Evolutionary conservation across 2,113 vertebrate genomes (phyloP).

Genomic region (Pomatostomus ruficeps): DNA sequence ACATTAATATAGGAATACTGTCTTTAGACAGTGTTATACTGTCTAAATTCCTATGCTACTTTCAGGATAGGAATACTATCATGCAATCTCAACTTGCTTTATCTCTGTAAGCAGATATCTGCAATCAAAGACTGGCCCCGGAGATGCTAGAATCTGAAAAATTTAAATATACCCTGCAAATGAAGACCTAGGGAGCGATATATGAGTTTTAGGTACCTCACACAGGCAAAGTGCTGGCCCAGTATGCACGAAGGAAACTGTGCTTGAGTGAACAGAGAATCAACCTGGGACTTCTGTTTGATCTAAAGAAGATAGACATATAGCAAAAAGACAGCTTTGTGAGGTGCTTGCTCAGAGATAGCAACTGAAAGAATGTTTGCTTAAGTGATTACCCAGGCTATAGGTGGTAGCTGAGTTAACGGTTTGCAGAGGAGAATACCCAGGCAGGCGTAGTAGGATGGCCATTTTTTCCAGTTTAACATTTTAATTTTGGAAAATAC

Average conservation of each 20-base stretch:
- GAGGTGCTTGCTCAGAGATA: neutral
- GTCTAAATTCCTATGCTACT: neutral
- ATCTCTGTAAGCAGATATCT: neutral
- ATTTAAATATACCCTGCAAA: neutral
- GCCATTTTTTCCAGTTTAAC: neutral
- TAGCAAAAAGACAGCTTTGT: neutral
- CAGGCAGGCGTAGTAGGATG: neutral
- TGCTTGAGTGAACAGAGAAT: neutral
- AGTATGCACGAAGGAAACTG: neutral
- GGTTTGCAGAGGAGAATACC: slow-evolving; percentile 23
- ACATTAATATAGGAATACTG: neutral
- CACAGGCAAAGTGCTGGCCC: neutral
- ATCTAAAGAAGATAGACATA: neutral
- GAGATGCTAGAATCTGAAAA: neutral
- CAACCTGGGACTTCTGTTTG: neutral
- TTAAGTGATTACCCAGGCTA: neutral
- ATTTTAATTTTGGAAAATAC: neutral
- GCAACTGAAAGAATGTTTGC: neutral
- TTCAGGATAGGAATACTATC: neutral
- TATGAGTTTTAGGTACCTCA: neutral
- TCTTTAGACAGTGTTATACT: neutral
- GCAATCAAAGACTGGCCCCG: neutral
- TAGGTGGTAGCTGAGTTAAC: slow-evolving; percentile 15
- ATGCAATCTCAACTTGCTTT: neutral
- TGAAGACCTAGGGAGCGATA: neutral